Base-by-base conservation (phyloP, 2,797 vertebrate genomes). In the Schizopygopsis pylzovi region DNA sequence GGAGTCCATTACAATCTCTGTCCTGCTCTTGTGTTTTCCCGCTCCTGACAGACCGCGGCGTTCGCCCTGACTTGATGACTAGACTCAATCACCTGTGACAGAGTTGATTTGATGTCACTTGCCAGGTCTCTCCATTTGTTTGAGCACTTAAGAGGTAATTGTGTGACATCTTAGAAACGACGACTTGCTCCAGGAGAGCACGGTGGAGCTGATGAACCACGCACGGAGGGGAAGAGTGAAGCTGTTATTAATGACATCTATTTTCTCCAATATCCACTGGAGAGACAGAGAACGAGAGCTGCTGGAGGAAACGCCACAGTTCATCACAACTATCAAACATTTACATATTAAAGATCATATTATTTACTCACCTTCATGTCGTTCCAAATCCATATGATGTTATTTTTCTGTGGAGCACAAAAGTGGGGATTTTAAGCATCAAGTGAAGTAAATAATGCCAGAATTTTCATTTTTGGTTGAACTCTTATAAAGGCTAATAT, bases 81-180 rank as follows among this genome's bases (percentile, higher is more conserved):
- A 93, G 96, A 97, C 97, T 99, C 97, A 96, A 98, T 99, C 97
- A 98, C 97, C 98, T 99, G 98, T 97, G 97, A 97, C 97, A 98
- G 95, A 97, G 97, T 96, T 97, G 96, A 98, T 98, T 97, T 96
- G 96, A 96, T 98, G 97, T 98, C 98, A 98, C 96, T 97, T 97
- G 95, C 93, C 93, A 94, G 94, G 96, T 96, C 96, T 96, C 96
- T 96, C 97, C 97, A 97, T 99, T 98, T 99, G 97, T 99, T 98
- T 97, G 98, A 97, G 96, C 97, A 97, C 96, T 98, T 98, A 98
- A 98, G 97, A 97, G 97, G 98, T 98, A 98, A 99, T 99, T 98
- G 98, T 97, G 96, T 97, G 96, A 98, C 97, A 98, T 97, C 96
- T 97, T 95, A 95, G 91, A 89, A 95, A 93, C 91, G 76, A 95